These are phyloP conservation scores for Hypocryptadius cinnamomeus DNA, from an alignment of 2,113 vertebrate species.

Conservation along the genomic window DNA sequence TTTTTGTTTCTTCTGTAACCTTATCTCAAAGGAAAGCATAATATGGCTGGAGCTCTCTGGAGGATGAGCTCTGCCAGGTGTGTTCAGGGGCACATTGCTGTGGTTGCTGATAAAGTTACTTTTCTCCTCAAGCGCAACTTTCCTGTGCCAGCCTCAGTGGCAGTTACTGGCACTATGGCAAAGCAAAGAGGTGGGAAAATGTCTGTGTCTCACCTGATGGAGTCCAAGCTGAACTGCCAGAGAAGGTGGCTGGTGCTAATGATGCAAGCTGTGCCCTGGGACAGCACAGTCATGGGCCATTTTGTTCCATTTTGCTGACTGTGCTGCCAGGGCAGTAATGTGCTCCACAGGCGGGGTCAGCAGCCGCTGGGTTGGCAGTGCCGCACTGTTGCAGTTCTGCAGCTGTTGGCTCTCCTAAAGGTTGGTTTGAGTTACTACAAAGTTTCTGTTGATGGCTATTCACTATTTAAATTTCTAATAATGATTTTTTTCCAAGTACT, in stretches of 20 bases:
- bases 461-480: neutral
- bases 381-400: neutral
- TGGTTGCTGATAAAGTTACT: neutral
- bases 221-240: neutral
- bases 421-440: neutral
- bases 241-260: neutral
- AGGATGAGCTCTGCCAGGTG: neutral
- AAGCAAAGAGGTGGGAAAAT: neutral
- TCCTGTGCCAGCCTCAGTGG: neutral
- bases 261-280: neutral
- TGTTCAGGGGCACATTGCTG: neutral
- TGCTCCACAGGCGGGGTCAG: neutral
- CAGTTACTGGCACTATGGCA: neutral
- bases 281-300: neutral
- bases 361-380: neutral
- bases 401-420: neutral
- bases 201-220: neutral
- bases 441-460: neutral
- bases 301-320: neutral
- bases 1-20: neutral
- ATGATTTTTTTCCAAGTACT: neutral
- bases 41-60: neutral
- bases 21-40: neutral
- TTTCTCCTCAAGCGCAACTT: neutral
- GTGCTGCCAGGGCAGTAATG: neutral